These are phyloP conservation scores for Danaus plexippus DNA, from an alignment of 1,140 invertebrate genomes.

Conservation along the genomic window DNA sequence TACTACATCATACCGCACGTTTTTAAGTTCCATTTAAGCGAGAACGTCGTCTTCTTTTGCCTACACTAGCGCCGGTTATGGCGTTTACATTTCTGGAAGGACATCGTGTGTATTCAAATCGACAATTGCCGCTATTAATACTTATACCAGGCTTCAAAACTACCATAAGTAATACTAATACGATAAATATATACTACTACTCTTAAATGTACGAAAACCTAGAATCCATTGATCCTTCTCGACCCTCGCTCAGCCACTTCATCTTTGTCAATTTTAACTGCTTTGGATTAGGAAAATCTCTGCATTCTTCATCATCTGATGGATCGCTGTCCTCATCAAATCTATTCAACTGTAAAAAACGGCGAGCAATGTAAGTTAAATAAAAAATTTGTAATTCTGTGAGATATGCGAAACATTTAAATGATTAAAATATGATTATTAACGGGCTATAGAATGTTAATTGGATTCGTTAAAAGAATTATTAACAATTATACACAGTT, in stretches of 20 bases:
- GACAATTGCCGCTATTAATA: too few relatives aligned
- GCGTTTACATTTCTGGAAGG: constrained; percentile 56
- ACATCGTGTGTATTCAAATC: constrained; percentile 25
- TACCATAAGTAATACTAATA: constrained; percentile 1
- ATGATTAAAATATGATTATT: too few relatives aligned
- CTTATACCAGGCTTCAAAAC: background rate
- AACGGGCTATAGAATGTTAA: too few relatives aligned
- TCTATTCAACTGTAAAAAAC: background rate
- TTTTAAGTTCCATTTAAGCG: constrained; percentile 3
- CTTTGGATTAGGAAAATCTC: constrained; percentile 30
- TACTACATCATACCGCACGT: background rate
- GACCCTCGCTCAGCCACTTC: constrained; percentile 54
- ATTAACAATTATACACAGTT: too few relatives aligned
- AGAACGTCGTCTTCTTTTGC: constrained; percentile 16
- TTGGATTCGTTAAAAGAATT: too few relatives aligned
- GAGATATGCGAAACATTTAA: too few relatives aligned
- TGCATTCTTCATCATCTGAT: constrained; percentile 11
- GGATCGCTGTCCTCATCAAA: constrained; percentile 23
- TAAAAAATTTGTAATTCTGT: too few relatives aligned
- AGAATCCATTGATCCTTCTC: constrained; percentile 38
- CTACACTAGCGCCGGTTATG: constrained; percentile 48
- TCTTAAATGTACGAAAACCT: constrained; percentile 27
- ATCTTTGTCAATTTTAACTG: constrained; percentile 57
- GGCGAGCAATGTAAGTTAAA: too few relatives aligned
- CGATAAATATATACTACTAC: constrained; percentile 4